Evolutionary conservation across 2,797 vertebrate species (phyloP), one percentile per base, ranked within the genome.

Genomic region (Tokudaia muenninki): DNA sequence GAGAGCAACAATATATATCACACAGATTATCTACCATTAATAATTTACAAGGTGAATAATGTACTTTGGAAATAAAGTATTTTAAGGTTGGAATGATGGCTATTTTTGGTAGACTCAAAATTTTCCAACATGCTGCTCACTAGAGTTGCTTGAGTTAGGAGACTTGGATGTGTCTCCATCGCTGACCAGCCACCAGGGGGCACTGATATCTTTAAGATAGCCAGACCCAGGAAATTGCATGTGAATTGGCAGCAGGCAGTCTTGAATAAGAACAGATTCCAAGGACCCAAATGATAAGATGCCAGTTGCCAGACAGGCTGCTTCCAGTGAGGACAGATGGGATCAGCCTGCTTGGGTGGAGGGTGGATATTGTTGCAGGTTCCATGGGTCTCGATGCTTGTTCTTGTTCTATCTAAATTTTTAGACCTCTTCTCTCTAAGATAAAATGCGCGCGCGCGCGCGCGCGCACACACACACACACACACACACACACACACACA

Each of bases 41-140:
- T 70, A 11, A 87, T 22, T 55, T 88, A 9, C 80, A 72, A 87
- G 88, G 70, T 57, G 93, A 81, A 29, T 47, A 65, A 29, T 7
- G 8, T 90, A 81, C 80, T 88, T 47, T 79, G 24, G 90, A 93
- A 4, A 95, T 44, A 90, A 96, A 93, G 79, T 84, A 91, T 47
- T 92, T 94, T 37, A 91, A 94, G 82, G 87, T 90, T 63, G 92
- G 47, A 88, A 96, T 90, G n/a, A 31, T 63, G 37, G 74, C 77
- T 95, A 55, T 67, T 95, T 86, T 52, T 7, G 72, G 26, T 50
- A 87, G 50, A 89, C 78, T 74, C 52, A 37, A 44, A 57, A 77
- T 90, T 93, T 92, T 44, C 50, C 21, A 90, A 63, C 22, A 86
- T 78, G 31, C 50, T 59, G 79, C 44, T 90, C 67, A 87, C 82